Evolutionary conservation across 2,113 vertebrate species (phyloP).

Genomic region (Oreocharis arfaki): DNA sequence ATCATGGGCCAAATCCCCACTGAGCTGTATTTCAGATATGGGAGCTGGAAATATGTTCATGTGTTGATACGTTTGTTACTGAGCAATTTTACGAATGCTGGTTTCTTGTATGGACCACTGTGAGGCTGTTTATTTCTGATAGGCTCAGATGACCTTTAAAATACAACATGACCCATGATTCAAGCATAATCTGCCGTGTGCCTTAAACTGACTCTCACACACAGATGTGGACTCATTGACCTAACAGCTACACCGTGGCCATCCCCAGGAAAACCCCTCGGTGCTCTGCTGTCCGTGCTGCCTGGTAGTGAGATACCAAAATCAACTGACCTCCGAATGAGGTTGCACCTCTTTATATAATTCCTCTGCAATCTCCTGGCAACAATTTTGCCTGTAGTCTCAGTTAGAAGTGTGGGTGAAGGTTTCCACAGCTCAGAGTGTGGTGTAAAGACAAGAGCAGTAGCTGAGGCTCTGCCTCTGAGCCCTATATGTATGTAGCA

Average conservation of each 20-base stretch:
- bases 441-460: not conserved
- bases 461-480: not conserved
- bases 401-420: not conserved
- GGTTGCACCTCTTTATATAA: not conserved
- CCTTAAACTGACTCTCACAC: not conserved
- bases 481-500: not conserved
- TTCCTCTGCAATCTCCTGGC: not conserved
- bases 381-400: not conserved
- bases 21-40: not conserved
- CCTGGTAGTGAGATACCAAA: not conserved
- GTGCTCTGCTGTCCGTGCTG: not conserved
- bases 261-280: not conserved
- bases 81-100: not conserved
- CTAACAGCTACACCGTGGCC: not conserved
- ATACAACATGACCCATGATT: not conserved
- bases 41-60: not conserved
- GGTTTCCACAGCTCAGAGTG: not conserved
- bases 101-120: not conserved
- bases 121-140: not conserved
- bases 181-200: not conserved
- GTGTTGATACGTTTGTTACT: not conserved
- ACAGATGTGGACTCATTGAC: not conserved
- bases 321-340: not conserved
- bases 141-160: not conserved
- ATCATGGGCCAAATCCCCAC: not conserved